phyloP scores from a whole-genome alignment of 2,888 invertebrate genomes.

The Pachymerium ferrugineum region DNA sequence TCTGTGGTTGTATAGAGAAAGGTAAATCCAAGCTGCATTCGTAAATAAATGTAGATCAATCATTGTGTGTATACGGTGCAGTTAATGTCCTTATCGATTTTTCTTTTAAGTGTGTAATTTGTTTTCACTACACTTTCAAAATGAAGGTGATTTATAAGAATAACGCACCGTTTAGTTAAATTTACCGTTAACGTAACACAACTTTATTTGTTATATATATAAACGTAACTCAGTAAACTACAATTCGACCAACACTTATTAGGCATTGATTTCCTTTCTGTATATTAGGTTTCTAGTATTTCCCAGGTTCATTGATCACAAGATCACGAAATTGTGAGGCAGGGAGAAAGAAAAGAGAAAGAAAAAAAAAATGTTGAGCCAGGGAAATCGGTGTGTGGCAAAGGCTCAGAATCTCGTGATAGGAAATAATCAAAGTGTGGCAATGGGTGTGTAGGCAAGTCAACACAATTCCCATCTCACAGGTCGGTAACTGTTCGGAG shows the following conservation, averaged over 20 bases:
- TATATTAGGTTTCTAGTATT: conserved; percentile 11
- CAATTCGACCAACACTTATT: not conserved
- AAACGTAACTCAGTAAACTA: not conserved
- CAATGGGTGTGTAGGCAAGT: conserved; percentile 5
- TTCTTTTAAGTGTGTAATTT: not conserved
- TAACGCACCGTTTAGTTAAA: not conserved
- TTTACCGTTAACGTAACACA: not conserved
- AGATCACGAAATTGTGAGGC: not conserved
- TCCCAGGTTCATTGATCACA: conserved; percentile 9
- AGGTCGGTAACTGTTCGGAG: conserved; percentile 9
- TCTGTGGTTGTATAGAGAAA: not conserved
- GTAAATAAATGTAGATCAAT: conserved; percentile 6
- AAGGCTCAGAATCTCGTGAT: conserved; percentile 4
- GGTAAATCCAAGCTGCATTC: conserved; percentile 15
- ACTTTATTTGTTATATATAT: not conserved
- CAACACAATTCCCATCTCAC: conserved; percentile 21
- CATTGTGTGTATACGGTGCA: not conserved
- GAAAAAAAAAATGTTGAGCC: not conserved
- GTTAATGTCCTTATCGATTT: conserved; percentile 5
- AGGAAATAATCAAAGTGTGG: conserved; percentile 14
- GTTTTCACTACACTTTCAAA: not conserved
- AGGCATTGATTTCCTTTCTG: conserved; percentile 17
- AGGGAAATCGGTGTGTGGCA: conserved; percentile 7
- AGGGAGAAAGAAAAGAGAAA: not conserved
- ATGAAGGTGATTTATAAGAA: not conserved